phyloP scores from a whole-genome alignment of 2,797 vertebrate species.

The Poeciliopsis paucimaculata region DNA sequence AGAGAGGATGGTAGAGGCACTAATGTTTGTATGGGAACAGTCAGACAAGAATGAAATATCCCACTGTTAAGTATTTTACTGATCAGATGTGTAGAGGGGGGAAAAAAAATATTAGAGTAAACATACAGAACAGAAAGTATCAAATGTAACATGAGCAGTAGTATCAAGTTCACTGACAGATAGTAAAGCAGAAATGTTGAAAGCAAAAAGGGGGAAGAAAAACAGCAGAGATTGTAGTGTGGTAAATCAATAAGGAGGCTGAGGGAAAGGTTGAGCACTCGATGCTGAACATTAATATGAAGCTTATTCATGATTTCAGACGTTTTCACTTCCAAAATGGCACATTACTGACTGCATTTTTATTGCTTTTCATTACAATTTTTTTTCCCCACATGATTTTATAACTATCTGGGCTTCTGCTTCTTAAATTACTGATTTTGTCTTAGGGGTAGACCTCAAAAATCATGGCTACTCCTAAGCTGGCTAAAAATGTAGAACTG shows the following conservation, averaged over 20 bases:
- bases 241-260: neutral
- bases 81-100: neutral
- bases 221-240: neutral
- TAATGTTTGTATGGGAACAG: neutral
- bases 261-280: neutral
- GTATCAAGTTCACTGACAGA: constrained; percentile 45
- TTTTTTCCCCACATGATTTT: neutral
- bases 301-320: neutral
- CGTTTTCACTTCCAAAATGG: neutral
- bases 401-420: neutral
- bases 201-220: neutral
- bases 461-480: neutral
- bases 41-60: neutral
- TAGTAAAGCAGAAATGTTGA: neutral
- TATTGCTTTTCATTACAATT: neutral
- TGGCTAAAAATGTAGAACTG: neutral
- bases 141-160: constrained; percentile 45
- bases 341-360: neutral
- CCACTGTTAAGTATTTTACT: neutral
- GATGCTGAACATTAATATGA: neutral
- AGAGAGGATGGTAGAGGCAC: neutral
- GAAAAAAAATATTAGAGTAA: constrained; percentile 11
- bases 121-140: constrained; percentile 9
- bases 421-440: neutral
- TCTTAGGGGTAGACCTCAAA: neutral